These are phyloP conservation scores for Masticophis lateralis DNA, from an alignment of 2,797 vertebrate genomes.

Conservation along the genomic window DNA sequence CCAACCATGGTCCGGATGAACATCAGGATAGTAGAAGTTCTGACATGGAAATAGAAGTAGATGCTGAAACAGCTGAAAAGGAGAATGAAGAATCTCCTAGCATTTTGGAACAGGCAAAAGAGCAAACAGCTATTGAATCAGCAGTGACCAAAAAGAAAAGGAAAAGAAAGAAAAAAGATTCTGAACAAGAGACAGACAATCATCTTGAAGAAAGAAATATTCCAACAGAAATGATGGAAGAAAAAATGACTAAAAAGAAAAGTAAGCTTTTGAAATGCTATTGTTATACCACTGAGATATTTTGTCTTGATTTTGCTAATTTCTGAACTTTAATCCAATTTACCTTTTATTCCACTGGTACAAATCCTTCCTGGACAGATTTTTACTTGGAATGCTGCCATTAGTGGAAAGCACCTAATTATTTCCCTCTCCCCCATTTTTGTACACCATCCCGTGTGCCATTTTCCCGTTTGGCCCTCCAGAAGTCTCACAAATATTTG, in stretches of 20 bases:
- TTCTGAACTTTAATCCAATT: neutral
- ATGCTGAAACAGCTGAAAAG: slow-evolving; percentile 73
- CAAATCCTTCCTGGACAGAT: neutral
- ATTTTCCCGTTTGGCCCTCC: neutral
- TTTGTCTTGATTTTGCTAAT: neutral
- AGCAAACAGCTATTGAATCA: slow-evolving; percentile 50
- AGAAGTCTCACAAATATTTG: neutral
- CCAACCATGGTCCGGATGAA: slow-evolving; percentile 60
- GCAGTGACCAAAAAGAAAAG: slow-evolving; percentile 69
- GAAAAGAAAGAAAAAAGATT: slow-evolving; percentile 68
- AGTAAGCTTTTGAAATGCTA: slow-evolving; percentile 61
- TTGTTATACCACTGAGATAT: neutral
- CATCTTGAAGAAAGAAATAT: slow-evolving; percentile 37
- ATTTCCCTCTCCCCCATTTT: neutral
- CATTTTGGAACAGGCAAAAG: slow-evolving; percentile 60
- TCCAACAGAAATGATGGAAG: slow-evolving; percentile 37
- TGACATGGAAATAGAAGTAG: slow-evolving; percentile 74
- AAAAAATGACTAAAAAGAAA: slow-evolving; percentile 48
- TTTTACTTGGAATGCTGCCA: neutral
- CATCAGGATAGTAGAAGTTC: slow-evolving; percentile 58
- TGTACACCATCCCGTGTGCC: neutral
- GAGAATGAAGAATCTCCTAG: slow-evolving; percentile 79
- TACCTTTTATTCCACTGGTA: neutral
- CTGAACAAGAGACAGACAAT: slow-evolving; percentile 51
- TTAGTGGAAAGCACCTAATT: neutral